phyloP scores from a whole-genome alignment of 2,888 invertebrate genomes.

The Zhuqinia jingwanae region DNA sequence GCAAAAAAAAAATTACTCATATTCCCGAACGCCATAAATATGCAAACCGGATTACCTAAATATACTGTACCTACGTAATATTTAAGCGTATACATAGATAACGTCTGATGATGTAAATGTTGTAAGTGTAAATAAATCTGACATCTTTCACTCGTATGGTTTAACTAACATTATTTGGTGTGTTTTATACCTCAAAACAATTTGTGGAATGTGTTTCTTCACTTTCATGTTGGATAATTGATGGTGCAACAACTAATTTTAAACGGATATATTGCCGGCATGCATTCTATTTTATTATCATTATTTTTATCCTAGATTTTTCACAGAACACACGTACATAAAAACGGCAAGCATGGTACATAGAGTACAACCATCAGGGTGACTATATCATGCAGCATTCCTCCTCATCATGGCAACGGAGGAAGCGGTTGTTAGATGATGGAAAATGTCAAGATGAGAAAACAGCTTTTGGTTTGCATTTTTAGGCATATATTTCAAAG shows the following conservation, averaged over 20 bases:
- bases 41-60: no score
- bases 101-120: not conserved
- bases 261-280: no score
- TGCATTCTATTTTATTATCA: no score
- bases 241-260: not conserved
- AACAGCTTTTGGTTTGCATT: no score
- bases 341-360: no score
- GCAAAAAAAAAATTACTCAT: slow-evolving; percentile 39
- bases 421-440: no score
- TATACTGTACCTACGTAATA: no score
- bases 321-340: slow-evolving; percentile 7
- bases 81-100: no score
- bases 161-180: not conserved
- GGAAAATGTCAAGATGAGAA: no score
- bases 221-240: not conserved
- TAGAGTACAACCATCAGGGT: no score
- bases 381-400: no score
- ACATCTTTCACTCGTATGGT: slow-evolving; percentile 25
- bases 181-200: not conserved
- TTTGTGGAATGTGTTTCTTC: slow-evolving; percentile 24
- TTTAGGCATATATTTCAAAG: no score
- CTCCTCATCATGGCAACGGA: not conserved
- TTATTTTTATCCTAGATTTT: not conserved
- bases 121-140: slow-evolving; percentile 51
- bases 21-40: not conserved